Evolutionary conservation across 2,113 vertebrate genomes (phyloP).

Genomic region (Pagrus major): DNA sequence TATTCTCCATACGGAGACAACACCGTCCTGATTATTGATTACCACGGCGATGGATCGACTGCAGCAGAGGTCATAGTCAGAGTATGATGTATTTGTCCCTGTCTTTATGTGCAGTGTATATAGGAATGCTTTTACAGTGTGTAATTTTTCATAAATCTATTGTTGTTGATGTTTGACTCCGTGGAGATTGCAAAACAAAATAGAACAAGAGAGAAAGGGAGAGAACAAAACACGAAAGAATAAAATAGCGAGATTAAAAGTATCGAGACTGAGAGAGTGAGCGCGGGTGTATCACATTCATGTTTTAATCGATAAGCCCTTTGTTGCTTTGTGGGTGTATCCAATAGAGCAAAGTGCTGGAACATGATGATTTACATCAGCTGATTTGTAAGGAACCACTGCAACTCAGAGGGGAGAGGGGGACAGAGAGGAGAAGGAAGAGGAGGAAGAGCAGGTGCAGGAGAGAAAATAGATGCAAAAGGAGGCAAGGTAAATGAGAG

Average conservation of each 20-base stretch:
- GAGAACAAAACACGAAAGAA: background rate
- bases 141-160: constrained; percentile 20
- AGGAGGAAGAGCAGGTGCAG: background rate
- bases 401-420: constrained; percentile 22
- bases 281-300: constrained; percentile 58
- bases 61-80: constrained; percentile 49
- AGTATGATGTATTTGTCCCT: constrained; percentile 13
- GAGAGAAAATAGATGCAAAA: background rate
- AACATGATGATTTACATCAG: constrained; percentile 72
- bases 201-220: background rate
- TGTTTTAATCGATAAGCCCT: constrained; percentile 71
- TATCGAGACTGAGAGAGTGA: constrained; percentile 28
- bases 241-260: constrained; percentile 45
- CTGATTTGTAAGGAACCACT: constrained; percentile 53
- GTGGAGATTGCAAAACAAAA: background rate
- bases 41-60: constrained; percentile 43
- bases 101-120: background rate
- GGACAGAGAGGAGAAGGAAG: constrained; percentile 7
- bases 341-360: constrained; percentile 64
- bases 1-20: constrained; percentile 69
- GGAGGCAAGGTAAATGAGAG: background rate
- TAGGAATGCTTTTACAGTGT: background rate
- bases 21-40: constrained; percentile 71
- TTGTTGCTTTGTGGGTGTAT: constrained; percentile 65
- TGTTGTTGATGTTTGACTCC: constrained; percentile 6